A percentile compares a stretch with the other conserved stretches of the same genome.
Evolutionary conservation across 64 coral and sea anemone species (phyloP).

Genomic region (Porites lutea): DNA sequence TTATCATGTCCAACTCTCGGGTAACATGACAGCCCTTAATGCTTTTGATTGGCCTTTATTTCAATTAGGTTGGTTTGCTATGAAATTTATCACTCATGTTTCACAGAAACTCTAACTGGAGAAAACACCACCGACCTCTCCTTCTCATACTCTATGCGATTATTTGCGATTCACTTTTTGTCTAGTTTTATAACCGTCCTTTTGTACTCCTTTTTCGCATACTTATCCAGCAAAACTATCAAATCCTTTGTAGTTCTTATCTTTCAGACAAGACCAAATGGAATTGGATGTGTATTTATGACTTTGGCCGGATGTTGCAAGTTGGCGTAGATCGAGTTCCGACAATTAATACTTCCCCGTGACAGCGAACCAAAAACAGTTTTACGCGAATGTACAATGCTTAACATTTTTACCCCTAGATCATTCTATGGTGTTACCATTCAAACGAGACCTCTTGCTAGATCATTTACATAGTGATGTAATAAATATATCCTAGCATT

Average conservation of each 20-base stretch:
- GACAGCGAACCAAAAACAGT: not conserved
- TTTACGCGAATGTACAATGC: not conserved
- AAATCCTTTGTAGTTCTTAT: not conserved
- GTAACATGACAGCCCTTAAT: constrained; percentile 29
- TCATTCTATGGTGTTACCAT: too few species aligned
- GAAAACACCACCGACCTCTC: too few species aligned
- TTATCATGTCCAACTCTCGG: constrained; percentile 9
- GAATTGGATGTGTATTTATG: not conserved
- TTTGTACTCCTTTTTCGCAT: too few species aligned
- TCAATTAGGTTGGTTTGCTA: constrained; percentile 15
- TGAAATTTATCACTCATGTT: not conserved
- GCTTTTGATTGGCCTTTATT: constrained; percentile 7
- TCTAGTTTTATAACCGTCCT: too few species aligned
- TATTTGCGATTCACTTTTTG: too few species aligned
- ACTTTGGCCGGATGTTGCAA: not conserved
- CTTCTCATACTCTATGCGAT: too few species aligned
- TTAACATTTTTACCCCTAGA: not conserved
- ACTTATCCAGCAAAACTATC: not conserved
- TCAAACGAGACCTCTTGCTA: too few species aligned
- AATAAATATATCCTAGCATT: too few species aligned
- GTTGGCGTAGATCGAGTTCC: not conserved
- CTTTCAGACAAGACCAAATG: constrained; percentile 6
- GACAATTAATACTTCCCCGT: not conserved
- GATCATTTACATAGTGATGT: too few species aligned
- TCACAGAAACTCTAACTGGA: not conserved